Conservation (phyloP, 2,797 vertebrate species). For the Scomberomorus guttatus region DNA sequence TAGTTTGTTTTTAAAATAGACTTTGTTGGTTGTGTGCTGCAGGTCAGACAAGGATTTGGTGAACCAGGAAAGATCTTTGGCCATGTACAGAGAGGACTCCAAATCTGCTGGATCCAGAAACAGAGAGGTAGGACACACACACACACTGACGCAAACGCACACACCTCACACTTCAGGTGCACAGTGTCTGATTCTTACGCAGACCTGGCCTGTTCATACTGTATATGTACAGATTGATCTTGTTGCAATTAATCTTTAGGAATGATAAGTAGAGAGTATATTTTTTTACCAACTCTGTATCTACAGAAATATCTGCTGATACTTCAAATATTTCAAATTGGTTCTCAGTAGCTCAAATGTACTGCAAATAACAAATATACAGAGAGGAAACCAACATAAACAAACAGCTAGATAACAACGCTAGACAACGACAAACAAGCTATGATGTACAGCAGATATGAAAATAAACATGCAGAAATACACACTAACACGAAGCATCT, state of each 20-base stretch:
- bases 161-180: neutral
- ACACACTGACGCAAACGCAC: neutral
- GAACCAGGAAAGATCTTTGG: constrained; percentile 86
- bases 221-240: neutral
- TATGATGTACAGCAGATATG: neutral
- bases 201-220: neutral
- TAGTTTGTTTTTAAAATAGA: neutral
- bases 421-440: neutral
- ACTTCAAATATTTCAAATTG: too few relatives aligned
- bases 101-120: constrained; percentile 74
- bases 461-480: neutral
- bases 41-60: constrained; percentile 90
- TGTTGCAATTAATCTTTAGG: neutral
- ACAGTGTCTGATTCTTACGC: neutral
- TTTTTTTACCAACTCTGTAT: too few relatives aligned
- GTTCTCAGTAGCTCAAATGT: neutral
- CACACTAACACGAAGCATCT: too few relatives aligned
- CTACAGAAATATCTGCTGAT: too few relatives aligned
- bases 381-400: neutral
- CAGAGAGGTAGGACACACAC: constrained; percentile 68
- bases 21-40: constrained; percentile 42
- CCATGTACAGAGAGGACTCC: constrained; percentile 76
- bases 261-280: neutral
- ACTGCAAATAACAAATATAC: neutral
- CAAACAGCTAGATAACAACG: neutral